Evolutionary conservation across 2,888 invertebrate genomes (phyloP), one percentile per base, ranked within the genome.

Genomic region (Protodeltote pygarga): DNA sequence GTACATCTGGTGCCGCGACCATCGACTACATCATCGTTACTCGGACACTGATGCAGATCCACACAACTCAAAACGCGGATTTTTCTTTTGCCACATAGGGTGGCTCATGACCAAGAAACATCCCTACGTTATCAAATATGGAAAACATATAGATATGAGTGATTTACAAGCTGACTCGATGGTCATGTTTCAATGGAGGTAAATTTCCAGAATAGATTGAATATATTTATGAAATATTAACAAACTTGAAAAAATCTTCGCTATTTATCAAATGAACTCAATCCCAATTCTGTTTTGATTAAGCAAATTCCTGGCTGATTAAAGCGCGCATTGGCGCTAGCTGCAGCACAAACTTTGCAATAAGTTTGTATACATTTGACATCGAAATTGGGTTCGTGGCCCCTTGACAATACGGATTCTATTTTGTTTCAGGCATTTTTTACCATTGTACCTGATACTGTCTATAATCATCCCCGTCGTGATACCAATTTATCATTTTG

Each of bases 61-160:
- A 0, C 96, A 97, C 83, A 96, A 97, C 76, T 93, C 95, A 0
- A 94, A 92, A 29, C 89, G 96, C 28, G 97, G 97, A 0, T 97
- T 98, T 89, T 97, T 97, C 91, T 98, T 97, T 85, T 93, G 95
- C 1, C 97, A 98, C 79, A 93, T 97, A 37, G 97, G 97, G 3
- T 98, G 97, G 97, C 86, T 97, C 11, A 93, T 97, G 93, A 87
- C 89, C 50, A 93, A 93, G 60, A 97, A 97, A 78, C 97, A 97
- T 75, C 97, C 96, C 0, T 93, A 94, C 53, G 95, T 96, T 20
- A 94, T 93, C 16, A 89, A 93, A 47, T 94, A 95, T 61, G 96
- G 94, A 14, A 94, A 65, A 45, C 92, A 88, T 15, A 93, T 97
- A 19, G 96, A 97, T 73, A 89, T 97, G 91, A 94, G 94, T n/a